Conservation (phyloP, 2,113 vertebrate genomes). For the Egretta garzetta region DNA sequence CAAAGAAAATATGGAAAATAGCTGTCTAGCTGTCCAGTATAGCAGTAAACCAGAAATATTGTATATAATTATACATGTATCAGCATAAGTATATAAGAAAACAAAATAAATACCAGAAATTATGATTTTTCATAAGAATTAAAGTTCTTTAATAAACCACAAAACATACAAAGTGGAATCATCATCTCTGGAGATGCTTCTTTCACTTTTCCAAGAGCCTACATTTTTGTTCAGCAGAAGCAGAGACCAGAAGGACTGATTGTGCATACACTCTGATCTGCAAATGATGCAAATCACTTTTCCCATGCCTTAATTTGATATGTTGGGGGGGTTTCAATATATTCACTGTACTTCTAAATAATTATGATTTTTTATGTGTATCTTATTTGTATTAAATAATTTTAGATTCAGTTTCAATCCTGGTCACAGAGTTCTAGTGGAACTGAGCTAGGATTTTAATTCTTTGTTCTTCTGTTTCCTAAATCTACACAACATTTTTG, state of each 20-base stretch:
- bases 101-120: neutral
- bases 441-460: neutral
- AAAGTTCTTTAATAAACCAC: neutral
- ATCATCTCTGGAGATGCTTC: neutral
- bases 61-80: neutral
- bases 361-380: neutral
- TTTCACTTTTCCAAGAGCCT: neutral
- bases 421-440: neutral
- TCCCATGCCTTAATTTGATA: neutral
- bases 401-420: neutral
- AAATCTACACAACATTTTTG: neutral
- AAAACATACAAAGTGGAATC: neutral
- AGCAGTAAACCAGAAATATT: neutral
- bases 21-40: neutral
- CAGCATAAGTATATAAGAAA: neutral
- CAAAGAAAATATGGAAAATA: neutral
- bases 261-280: neutral
- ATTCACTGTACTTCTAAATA: neutral
- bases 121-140: neutral
- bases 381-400: neutral
- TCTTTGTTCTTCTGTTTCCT: neutral
- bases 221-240: neutral
- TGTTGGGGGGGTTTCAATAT: neutral
- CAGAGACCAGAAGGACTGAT: neutral
- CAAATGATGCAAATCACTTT: neutral